Evolutionary conservation across 1,140 invertebrate genomes (phyloP).

Genomic region (Vollenhovia emeryi): DNA sequence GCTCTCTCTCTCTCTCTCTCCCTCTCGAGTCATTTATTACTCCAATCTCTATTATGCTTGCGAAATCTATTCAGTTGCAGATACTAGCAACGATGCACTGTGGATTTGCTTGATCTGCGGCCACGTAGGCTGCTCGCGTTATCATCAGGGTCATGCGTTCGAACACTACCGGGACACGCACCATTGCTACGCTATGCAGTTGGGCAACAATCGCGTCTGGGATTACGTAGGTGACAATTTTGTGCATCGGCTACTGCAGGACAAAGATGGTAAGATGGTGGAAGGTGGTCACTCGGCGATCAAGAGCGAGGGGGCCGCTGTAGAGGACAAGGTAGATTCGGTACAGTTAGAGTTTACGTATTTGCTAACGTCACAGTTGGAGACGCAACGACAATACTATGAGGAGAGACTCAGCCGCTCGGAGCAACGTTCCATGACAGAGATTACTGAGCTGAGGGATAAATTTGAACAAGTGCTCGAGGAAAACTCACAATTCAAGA

Average conservation of each 20-base stretch:
- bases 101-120: slow-evolving; percentile 99
- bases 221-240: slow-evolving; percentile 99
- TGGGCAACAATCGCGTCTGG: slow-evolving; percentile 98
- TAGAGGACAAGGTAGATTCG: slow-evolving; percentile 96
- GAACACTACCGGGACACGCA: slow-evolving; percentile 97
- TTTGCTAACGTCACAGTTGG: slow-evolving; percentile 97
- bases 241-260: slow-evolving; percentile 98
- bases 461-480: slow-evolving; percentile 83
- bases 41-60: too few species aligned
- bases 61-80: slow-evolving; percentile 77
- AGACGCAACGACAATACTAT: slow-evolving; percentile 97
- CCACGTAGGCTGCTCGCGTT: slow-evolving; percentile 96
- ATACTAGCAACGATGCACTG: slow-evolving; percentile 90
- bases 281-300: slow-evolving; percentile 85
- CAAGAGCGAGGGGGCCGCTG: slow-evolving; percentile 81
- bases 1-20: not conserved
- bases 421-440: slow-evolving; percentile 85
- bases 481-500: slow-evolving; percentile 82
- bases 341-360: slow-evolving; percentile 98
- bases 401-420: slow-evolving; percentile 92
- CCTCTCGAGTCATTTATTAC: too few species aligned
- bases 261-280: slow-evolving; percentile 99
- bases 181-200: slow-evolving; percentile 98
- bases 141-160: slow-evolving; percentile 89
- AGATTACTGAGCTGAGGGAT: slow-evolving; percentile 85